Percentiles rank a stretch among this genome's conserved stretches.
Evolutionary conservation across 2,888 invertebrate species (phyloP).

Genomic region (Drosophila subsilvestris): DNA sequence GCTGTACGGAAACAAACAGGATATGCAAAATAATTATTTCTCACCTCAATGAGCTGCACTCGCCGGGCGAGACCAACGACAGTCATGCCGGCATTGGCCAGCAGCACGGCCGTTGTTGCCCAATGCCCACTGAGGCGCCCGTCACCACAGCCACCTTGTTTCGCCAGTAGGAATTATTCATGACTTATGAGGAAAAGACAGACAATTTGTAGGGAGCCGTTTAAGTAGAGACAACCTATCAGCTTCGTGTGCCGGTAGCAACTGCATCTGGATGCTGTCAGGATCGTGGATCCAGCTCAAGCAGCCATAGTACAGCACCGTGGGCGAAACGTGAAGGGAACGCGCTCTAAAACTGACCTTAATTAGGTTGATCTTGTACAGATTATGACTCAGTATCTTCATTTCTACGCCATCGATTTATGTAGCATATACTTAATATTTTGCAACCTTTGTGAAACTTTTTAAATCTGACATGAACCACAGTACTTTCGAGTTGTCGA

Average conservation of each 20-base stretch:
- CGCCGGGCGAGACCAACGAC: conserved; percentile 86
- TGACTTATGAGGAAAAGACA: conserved; percentile 6
- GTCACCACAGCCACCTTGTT: conserved; percentile 84
- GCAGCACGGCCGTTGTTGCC: conserved; percentile 81
- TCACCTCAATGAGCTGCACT: conserved; percentile 84
- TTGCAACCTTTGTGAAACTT: background rate
- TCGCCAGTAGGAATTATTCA: conserved; percentile 70
- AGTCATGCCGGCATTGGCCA: conserved; percentile 84
- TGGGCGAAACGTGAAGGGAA: conserved; percentile 7
- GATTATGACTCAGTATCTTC: background rate
- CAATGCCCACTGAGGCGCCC: conserved; percentile 85
- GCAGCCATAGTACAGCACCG: conserved; percentile 21
- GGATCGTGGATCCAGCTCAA: conserved; percentile 28
- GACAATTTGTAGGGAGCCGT: background rate
- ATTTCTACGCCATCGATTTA: no score
- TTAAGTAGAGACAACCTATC: conserved; percentile 37
- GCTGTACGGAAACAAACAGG: no score
- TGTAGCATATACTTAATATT: no score
- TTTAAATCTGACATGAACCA: background rate
- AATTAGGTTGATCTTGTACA: background rate
- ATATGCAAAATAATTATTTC: background rate
- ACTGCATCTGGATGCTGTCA: conserved; percentile 45
- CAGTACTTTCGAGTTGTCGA: background rate
- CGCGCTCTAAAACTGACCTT: background rate
- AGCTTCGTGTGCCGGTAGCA: conserved; percentile 71